phyloP scores from a whole-genome alignment of 2,888 invertebrate species.

The Gonocerus acuteangulatus region DNA sequence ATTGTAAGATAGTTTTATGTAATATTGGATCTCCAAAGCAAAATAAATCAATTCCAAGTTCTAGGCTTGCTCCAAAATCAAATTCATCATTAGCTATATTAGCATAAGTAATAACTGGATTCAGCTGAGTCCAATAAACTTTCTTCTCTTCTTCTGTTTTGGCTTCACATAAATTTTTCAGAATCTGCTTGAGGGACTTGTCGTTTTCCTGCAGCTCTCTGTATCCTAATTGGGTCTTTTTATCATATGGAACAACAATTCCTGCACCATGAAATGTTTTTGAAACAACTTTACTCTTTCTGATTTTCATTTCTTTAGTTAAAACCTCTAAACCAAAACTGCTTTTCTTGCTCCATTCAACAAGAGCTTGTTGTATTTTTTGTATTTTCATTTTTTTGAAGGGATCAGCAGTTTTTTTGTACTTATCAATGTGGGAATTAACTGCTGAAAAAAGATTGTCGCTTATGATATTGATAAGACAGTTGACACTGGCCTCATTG shows the following conservation, averaged over 20 bases:
- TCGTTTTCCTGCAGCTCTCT: constrained; percentile 49
- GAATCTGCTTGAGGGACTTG: constrained; percentile 59
- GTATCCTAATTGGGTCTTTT: constrained; percentile 77
- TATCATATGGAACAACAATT: constrained; percentile 75
- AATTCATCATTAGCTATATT: constrained; percentile 89
- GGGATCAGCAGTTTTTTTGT: constrained; percentile 47
- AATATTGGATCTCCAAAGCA: constrained; percentile 63
- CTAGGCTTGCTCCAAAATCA: constrained; percentile 88
- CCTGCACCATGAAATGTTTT: constrained; percentile 73
- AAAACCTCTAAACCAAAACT: constrained; percentile 53
- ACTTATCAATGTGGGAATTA: constrained; percentile 56
- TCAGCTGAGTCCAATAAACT: constrained; percentile 58
- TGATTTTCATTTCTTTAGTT: constrained; percentile 52
- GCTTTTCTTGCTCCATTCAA: constrained; percentile 55
- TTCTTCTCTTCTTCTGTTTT: constrained; percentile 53
- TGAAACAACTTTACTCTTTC: constrained; percentile 45
- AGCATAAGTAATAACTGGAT: constrained; percentile 72
- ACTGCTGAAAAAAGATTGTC: constrained; percentile 74
- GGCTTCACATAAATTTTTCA: constrained; percentile 57
- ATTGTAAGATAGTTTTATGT: constrained; percentile 55
- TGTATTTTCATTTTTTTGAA: constrained; percentile 56
- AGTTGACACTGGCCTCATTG: constrained; percentile 62
- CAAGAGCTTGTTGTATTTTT: constrained; percentile 55
- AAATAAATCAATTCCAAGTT: constrained; percentile 79
- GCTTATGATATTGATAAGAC: constrained; percentile 62